These are phyloP conservation scores for Zaprionus obscuricornis DNA, from an alignment of 2,888 invertebrate genomes.

Conservation along the genomic window DNA sequence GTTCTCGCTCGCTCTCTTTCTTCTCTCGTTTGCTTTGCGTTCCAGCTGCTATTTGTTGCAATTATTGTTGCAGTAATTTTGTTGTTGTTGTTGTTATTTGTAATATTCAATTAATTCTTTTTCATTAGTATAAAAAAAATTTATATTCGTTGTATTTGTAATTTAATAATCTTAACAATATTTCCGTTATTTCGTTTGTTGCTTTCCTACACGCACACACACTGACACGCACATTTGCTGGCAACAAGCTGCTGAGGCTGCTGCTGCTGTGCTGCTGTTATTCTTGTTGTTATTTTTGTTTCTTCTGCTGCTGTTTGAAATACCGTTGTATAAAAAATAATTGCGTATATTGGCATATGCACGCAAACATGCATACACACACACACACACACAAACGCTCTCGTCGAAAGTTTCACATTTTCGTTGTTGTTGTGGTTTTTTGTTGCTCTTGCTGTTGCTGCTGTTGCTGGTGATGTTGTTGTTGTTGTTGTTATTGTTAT, in stretches of 20 bases:
- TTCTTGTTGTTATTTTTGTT: too few species aligned
- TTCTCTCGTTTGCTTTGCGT: slow-evolving; percentile 13
- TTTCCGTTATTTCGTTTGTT: slow-evolving; percentile 28
- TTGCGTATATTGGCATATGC: too few species aligned
- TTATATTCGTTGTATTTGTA: slow-evolving; percentile 53
- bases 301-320: neutral
- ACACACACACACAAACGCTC: slow-evolving; percentile 1
- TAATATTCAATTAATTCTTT: neutral
- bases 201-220: slow-evolving; percentile 34
- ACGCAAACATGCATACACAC: neutral
- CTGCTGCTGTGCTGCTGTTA: neutral
- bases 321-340: neutral
- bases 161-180: slow-evolving; percentile 28
- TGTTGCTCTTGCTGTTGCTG: neutral
- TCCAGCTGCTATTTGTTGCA: slow-evolving; percentile 51
- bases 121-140: slow-evolving; percentile 34
- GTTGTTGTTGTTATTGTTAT: too few species aligned
- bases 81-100: slow-evolving; percentile 6
- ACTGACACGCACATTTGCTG: slow-evolving; percentile 11
- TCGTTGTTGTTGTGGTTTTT: too few species aligned
- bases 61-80: neutral
- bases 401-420: slow-evolving; percentile 34
- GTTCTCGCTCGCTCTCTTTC: neutral
- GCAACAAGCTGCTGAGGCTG: neutral
- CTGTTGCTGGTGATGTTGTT: slow-evolving; percentile 10